Evolutionary conservation across 2,113 vertebrate genomes (phyloP), one percentile per base, ranked within the genome.

Genomic region (Alosa alosa): DNA sequence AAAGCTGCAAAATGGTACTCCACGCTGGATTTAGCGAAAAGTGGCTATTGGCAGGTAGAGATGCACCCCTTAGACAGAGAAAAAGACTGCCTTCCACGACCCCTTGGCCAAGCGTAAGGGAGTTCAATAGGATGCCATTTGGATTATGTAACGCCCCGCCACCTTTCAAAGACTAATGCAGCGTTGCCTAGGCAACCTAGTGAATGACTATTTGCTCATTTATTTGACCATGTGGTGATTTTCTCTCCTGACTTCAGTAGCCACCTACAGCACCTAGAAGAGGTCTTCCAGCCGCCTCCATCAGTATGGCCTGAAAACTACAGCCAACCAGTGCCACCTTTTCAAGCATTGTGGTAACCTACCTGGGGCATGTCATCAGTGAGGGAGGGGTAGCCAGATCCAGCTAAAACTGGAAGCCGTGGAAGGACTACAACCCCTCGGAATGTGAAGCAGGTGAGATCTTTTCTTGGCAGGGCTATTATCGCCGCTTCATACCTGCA

Each of bases 301-400:
- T 3, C 5, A 13, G 81, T 18, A 45, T 45, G 81, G 41, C 39
- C 17, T 82, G 15, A n/a, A 82, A 82, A 31, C 44, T 82, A 4
- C 39, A 82, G n/a, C 81, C 81, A 8, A 18, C 18, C 44, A 82
- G 41, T 82, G 41, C 17, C 36, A 46, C 81, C 31, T 82, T 3
- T 89, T 89, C n/a, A 31, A 84, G 20, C 2, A 1, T 3, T 6
- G 85, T n/a, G 25, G 89, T 86, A 0, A 31, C 7, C 0, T 90
- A 72, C n/a, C 45, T 88, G n/a, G 82, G 89, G 0, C 75, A 84
- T 44, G 83, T 86, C 3, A 39, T 85, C 36, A 86, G 82, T 39
- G 36, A 50, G 8, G 0, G 25, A 18, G 52, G 81, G 0, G 83
- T 87, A 1, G 50, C 82, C 5, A 57, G 85, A 86, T 9, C 75